phyloP scores from a whole-genome alignment of 2,113 vertebrate species.

The Podiceps cristatus region DNA sequence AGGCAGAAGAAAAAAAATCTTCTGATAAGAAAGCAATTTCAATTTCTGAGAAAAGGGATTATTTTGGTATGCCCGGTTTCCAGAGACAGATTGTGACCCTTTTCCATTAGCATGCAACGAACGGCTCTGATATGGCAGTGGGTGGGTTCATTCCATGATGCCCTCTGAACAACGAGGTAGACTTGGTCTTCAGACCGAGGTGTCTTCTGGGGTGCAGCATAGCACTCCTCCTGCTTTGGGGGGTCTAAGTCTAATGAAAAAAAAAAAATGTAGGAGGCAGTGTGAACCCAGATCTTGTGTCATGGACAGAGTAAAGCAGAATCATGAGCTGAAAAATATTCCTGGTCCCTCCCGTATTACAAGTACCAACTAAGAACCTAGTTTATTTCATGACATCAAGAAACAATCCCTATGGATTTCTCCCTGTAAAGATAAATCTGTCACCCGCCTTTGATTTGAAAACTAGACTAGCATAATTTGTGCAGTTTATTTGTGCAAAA shows the following conservation, averaged over 20 bases:
- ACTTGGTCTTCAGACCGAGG: not conserved
- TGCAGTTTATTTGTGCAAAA: not conserved
- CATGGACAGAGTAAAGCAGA: not conserved
- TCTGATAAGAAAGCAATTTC: not conserved
- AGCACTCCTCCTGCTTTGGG: not conserved
- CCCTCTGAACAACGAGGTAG: not conserved
- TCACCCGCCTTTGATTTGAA: not conserved
- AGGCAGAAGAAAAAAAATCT: not conserved
- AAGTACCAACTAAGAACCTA: not conserved
- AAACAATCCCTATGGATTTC: not conserved
- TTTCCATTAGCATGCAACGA: not conserved
- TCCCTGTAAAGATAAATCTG: not conserved
- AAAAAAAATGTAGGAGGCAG: not conserved
- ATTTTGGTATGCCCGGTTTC: not conserved
- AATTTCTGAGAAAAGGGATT: not conserved
- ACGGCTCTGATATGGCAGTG: rapidly evolving
- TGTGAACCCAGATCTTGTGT: not conserved
- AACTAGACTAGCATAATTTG: not conserved
- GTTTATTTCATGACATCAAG: not conserved
- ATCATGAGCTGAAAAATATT: not conserved
- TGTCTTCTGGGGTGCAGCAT: not conserved
- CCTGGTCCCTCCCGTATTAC: not conserved
- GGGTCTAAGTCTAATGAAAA: not conserved
- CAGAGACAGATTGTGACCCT: not conserved
- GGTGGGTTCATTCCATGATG: not conserved